These are phyloP conservation scores for Protula sp. DNA, from an alignment of 2,888 invertebrate genomes.

Conservation along the genomic window DNA sequence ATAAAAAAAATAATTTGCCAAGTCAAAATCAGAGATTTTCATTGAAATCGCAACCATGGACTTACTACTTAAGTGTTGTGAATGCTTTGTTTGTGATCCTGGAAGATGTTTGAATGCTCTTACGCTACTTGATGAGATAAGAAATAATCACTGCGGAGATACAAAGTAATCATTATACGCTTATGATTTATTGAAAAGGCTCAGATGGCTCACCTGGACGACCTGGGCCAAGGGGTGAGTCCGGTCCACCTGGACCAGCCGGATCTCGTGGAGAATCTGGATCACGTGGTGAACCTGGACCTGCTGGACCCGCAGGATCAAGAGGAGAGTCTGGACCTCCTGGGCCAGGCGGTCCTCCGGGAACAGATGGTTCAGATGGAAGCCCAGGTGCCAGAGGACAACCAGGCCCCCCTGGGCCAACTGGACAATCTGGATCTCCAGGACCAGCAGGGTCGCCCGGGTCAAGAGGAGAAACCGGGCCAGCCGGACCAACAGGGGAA, in stretches of 20 bases:
- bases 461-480: slow-evolving; percentile 1
- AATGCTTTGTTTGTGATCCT: too few species aligned
- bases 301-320: slow-evolving; percentile 1
- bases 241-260: slow-evolving; percentile 10
- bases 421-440: slow-evolving; percentile 4
- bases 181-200: too few species aligned
- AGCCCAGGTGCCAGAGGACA: too few species aligned
- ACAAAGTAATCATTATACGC: too few species aligned
- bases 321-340: not conserved
- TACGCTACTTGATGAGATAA: too few species aligned
- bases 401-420: not conserved
- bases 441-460: slow-evolving; percentile 3
- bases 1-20: too few species aligned
- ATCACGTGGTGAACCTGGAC: slow-evolving; percentile 1
- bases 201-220: too few species aligned
- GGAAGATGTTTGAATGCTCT: too few species aligned
- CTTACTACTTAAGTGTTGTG: too few species aligned
- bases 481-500: not conserved
- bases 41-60: too few species aligned
- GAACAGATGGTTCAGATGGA: not conserved
- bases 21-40: too few species aligned
- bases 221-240: slow-evolving; percentile 9
- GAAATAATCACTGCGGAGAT: too few species aligned
- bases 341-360: slow-evolving; percentile 2
- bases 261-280: slow-evolving; percentile 8